These are phyloP conservation scores for Apeira syringaria DNA, from an alignment of 2,888 invertebrate species.

Conservation along the genomic window DNA sequence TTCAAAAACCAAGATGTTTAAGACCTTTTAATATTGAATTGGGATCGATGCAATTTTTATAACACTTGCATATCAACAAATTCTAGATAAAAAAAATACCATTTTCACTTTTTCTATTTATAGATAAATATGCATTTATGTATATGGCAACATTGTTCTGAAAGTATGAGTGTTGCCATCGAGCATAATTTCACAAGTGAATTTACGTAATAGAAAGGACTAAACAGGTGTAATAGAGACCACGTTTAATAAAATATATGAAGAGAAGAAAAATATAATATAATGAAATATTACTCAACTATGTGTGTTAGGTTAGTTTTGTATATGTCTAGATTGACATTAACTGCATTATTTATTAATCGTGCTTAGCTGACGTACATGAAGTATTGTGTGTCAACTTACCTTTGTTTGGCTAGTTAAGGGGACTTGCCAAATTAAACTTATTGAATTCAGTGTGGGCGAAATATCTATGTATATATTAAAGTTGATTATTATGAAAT, in stretches of 20 bases:
- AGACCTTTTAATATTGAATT: constrained; percentile 26
- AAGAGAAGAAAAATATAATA: constrained; percentile 44
- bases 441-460: constrained; percentile 60
- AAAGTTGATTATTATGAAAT: too few species aligned
- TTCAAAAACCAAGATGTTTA: constrained; percentile 9
- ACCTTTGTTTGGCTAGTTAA: constrained; percentile 25
- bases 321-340: constrained; percentile 39
- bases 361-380: constrained; percentile 65
- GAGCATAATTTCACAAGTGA: constrained; percentile 22
- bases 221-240: constrained; percentile 68
- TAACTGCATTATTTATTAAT: constrained; percentile 48
- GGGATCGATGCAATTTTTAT: constrained; percentile 49
- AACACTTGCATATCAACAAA: constrained; percentile 47
- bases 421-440: constrained; percentile 60
- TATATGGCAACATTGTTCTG: constrained; percentile 26
- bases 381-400: constrained; percentile 39
- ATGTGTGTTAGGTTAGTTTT: constrained; percentile 63
- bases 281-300: constrained; percentile 46
- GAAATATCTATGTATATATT: constrained; percentile 30
- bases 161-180: constrained; percentile 25
- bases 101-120: constrained; percentile 37
- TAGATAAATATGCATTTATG: constrained; percentile 35
- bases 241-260: constrained; percentile 44
- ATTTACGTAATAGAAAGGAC: constrained; percentile 46
- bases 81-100: constrained; percentile 29